Evolutionary conservation across 2,797 vertebrate species (phyloP), one percentile per base, ranked within the genome.

Genomic region (Ataeniobius toweri): DNA sequence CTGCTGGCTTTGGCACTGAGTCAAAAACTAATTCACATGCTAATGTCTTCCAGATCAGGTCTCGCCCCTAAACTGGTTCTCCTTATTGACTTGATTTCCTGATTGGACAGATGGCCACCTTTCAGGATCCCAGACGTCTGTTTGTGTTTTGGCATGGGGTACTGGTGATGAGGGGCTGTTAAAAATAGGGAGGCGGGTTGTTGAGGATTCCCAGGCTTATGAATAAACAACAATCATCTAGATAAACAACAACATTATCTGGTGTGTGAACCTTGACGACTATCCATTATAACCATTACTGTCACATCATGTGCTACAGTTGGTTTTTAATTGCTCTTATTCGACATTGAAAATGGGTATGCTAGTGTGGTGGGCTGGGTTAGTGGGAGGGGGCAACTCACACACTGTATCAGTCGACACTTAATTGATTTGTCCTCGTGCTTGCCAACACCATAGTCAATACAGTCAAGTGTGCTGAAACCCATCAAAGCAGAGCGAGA

Each of bases 61-160:
- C 92, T 94, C 79, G 91, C 89, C 92, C 93, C 90, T 90, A 94
- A 94, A 94, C 92, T 88, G 87, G 88, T 93, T 94, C 88, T 87
- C 92, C 91, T 93, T 90, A 94, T 93, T 94, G 93, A 94, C 91
- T 94, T 84, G 86, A 92, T 92, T 92, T 88, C 86, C 90, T 94
- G 93, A 94, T 94, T 94, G 94, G 93, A 94, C 94, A 95, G 94
- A 95, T 95, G 95, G 95, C 93, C 93, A 94, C 89, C 88, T 91
- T 90, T 92, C 92, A 91, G 83, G 91, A 93, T 93, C 92, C 89
- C 91, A 93, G 79, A 89, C 88, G 91, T 89, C 89, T 93, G 92
- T 90, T 94, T 93, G 88, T 91, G 90, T 94, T 93, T 92, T 85
- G 80, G 86, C 86, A 68, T 5, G 16, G 77, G 86, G 76, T 88